These are phyloP conservation scores for Lophius piscatorius DNA, from an alignment of 2,113 vertebrate species.

Conservation along the genomic window DNA sequence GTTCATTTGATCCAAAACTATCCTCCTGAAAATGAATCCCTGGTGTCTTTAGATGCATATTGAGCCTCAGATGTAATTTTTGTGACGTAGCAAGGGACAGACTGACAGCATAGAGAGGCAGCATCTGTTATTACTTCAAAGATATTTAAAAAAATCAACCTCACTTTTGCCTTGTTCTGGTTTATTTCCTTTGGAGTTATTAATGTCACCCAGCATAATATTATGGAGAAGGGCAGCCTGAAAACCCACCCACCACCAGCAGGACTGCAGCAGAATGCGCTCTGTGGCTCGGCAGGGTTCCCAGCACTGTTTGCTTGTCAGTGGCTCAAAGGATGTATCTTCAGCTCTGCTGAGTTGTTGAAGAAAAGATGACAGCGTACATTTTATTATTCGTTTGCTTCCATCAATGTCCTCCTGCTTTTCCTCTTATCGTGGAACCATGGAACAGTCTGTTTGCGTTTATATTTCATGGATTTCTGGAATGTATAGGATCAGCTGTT, in stretches of 20 bases:
- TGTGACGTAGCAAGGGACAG: slow-evolving; percentile 31
- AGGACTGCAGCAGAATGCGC: slow-evolving; percentile 20
- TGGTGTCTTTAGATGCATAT: slow-evolving; percentile 1
- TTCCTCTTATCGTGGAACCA: background rate
- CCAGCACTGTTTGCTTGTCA: slow-evolving; percentile 44
- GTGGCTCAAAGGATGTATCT: slow-evolving; percentile 43
- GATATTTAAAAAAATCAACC: slow-evolving; percentile 45
- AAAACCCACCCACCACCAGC: slow-evolving; percentile 42
- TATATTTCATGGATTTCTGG: slow-evolving; percentile 37
- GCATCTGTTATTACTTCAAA: slow-evolving; percentile 61
- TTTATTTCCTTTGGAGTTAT: slow-evolving; percentile 62
- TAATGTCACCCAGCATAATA: slow-evolving; percentile 55
- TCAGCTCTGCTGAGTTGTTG: slow-evolving; percentile 23
- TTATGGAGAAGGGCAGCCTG: slow-evolving; percentile 57
- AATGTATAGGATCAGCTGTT: slow-evolving; percentile 31
- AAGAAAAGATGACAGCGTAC: slow-evolving; percentile 47
- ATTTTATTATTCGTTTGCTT: slow-evolving; percentile 2
- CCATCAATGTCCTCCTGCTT: slow-evolving; percentile 10
- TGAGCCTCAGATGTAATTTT: slow-evolving; percentile 17
- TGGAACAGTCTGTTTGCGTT: slow-evolving; percentile 3
- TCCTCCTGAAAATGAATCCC: slow-evolving; percentile 12
- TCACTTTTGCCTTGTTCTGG: slow-evolving; percentile 50
- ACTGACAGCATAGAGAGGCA: slow-evolving; percentile 43
- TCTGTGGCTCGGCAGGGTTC: slow-evolving; percentile 24
- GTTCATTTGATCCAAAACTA: slow-evolving; percentile 16